These are phyloP conservation scores for Ploceus nigricollis DNA, from an alignment of 2,113 vertebrate genomes.

Conservation along the genomic window DNA sequence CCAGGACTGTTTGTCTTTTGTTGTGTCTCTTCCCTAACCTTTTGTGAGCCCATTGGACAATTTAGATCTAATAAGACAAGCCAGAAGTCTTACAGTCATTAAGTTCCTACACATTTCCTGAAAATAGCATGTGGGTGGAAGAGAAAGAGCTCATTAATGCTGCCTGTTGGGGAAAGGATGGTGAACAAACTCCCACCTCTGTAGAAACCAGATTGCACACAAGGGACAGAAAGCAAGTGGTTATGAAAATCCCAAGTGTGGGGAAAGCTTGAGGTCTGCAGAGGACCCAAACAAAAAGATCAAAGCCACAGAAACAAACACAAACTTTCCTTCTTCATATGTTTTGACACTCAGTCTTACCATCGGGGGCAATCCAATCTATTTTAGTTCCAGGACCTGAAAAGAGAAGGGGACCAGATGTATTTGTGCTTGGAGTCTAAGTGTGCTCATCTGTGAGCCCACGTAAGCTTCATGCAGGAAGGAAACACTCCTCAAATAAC, in stretches of 20 bases:
- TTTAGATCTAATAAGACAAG: neutral
- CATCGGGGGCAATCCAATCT: neutral
- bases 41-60: neutral
- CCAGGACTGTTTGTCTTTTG: neutral
- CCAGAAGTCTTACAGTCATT: neutral
- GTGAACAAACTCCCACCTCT: neutral
- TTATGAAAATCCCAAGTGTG: neutral
- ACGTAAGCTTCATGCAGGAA: neutral
- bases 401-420: neutral
- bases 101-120: neutral
- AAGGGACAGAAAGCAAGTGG: neutral
- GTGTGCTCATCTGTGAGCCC: neutral
- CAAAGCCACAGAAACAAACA: neutral
- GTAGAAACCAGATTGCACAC: neutral
- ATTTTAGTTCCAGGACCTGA: neutral
- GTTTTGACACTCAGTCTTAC: neutral
- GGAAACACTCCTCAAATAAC: neutral
- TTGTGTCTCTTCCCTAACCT: neutral
- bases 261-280: neutral
- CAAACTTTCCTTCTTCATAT: neutral
- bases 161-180: neutral
- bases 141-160: constrained; percentile 7
- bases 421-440: neutral
- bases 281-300: neutral
- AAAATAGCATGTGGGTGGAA: neutral